phyloP scores from a whole-genome alignment of 2,113 vertebrate species.

The Miniopterus natalensis region DNA sequence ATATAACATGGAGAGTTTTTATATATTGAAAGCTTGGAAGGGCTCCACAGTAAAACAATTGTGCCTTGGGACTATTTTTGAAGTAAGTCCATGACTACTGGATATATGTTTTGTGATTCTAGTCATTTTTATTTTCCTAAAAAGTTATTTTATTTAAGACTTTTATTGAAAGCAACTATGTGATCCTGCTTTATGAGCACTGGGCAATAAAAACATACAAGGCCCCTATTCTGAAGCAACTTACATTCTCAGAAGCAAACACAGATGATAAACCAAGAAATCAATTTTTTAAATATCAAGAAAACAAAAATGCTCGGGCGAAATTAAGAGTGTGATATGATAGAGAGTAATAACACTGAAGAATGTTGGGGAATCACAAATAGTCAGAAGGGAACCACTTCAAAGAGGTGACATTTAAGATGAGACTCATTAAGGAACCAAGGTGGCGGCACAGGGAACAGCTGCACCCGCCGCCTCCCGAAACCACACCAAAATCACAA shows the following conservation, averaged over 20 bases:
- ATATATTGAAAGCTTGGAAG: slow-evolving; percentile 22
- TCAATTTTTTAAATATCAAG: neutral
- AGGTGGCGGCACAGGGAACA: too few relatives aligned
- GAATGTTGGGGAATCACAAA: neutral
- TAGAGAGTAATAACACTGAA: neutral
- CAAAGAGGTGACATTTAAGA: neutral
- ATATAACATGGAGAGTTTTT: neutral
- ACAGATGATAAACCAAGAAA: neutral
- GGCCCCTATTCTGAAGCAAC: neutral
- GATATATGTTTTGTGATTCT: slow-evolving; percentile 39
- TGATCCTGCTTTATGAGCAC: neutral
- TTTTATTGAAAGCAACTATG: neutral
- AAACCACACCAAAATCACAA: too few relatives aligned
- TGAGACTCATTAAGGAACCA: neutral
- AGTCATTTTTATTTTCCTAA: slow-evolving; percentile 29
- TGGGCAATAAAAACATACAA: neutral
- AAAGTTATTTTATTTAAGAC: neutral
- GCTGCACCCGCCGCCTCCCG: too few relatives aligned
- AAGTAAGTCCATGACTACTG: neutral
- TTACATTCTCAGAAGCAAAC: neutral
- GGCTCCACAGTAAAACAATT: neutral
- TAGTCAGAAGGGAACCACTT: neutral
- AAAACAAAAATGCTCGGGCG: neutral
- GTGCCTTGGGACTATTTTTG: neutral
- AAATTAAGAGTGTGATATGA: neutral